phyloP scores from a whole-genome alignment of 2,888 invertebrate genomes.

The Metellina segmentata region DNA sequence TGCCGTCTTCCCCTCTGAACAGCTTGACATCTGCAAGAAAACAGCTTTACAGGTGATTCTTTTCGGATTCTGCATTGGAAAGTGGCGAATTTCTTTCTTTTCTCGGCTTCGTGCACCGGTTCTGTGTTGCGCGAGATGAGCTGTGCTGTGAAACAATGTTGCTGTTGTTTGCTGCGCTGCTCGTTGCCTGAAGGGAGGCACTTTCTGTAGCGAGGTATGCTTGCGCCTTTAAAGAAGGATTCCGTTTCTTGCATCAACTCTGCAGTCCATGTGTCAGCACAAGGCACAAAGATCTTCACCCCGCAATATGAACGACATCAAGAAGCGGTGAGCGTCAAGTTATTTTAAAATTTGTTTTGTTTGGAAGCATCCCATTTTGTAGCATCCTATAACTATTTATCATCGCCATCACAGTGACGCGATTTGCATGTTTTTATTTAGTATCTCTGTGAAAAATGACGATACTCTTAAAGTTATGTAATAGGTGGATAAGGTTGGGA shows the following conservation, averaged over 20 bases:
- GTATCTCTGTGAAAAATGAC: neutral
- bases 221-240: neutral
- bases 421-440: neutral
- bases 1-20: neutral
- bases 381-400: too few species aligned
- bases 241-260: constrained; percentile 7
- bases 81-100: neutral
- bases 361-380: too few species aligned
- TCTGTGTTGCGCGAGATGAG: neutral
- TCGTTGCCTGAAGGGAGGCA: neutral
- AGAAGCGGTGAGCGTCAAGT: constrained; percentile 55
- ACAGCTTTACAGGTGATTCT: constrained; percentile 2
- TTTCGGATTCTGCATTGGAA: neutral
- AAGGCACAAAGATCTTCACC: constrained; percentile 47
- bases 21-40: neutral
- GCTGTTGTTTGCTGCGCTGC: constrained; percentile 1
- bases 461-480: too few species aligned
- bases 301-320: constrained; percentile 72
- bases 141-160: neutral
- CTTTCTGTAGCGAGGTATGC: constrained; percentile 1
- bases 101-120: neutral
- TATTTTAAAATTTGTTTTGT: neutral
- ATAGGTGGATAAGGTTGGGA: too few species aligned
- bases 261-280: constrained; percentile 69
- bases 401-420: neutral